These are phyloP conservation scores for Fukomys damarensis DNA, from an alignment of 2,113 vertebrate species.

Conservation along the genomic window DNA sequence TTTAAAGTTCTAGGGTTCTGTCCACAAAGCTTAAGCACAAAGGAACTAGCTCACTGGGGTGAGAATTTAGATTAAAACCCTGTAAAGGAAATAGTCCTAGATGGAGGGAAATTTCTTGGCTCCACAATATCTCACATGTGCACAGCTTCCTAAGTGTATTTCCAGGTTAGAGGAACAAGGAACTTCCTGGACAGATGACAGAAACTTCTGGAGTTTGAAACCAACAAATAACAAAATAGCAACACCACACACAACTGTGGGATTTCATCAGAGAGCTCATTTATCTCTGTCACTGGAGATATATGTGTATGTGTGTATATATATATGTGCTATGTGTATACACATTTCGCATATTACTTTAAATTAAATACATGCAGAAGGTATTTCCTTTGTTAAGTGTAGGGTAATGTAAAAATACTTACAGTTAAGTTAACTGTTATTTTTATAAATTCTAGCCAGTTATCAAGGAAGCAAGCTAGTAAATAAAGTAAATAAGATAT, in stretches of 20 bases:
- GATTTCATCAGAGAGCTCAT: neutral
- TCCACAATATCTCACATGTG: neutral
- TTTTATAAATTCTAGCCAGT: constrained; percentile 22
- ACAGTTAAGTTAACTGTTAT: neutral
- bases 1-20: constrained; percentile 18
- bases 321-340: neutral
- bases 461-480: constrained; percentile 1
- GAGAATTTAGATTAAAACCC: neutral
- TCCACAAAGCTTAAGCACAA: neutral
- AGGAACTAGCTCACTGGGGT: neutral
- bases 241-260: neutral
- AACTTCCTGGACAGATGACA: constrained; percentile 25
- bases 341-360: neutral
- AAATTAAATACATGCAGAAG: neutral
- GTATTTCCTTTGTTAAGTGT: constrained; percentile 8
- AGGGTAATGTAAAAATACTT: constrained; percentile 31
- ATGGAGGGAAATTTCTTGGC: neutral
- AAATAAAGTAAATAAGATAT: constrained; percentile 5
- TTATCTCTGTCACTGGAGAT: neutral
- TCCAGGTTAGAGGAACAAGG: constrained; percentile 16
- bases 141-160: neutral
- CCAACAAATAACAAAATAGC: neutral
- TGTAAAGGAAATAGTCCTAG: neutral
- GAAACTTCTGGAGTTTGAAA: constrained; percentile 1
- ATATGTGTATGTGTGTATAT: neutral